Evolutionary conservation across 2,797 vertebrate genomes (phyloP).

Genomic region (Scleropages formosus): DNA sequence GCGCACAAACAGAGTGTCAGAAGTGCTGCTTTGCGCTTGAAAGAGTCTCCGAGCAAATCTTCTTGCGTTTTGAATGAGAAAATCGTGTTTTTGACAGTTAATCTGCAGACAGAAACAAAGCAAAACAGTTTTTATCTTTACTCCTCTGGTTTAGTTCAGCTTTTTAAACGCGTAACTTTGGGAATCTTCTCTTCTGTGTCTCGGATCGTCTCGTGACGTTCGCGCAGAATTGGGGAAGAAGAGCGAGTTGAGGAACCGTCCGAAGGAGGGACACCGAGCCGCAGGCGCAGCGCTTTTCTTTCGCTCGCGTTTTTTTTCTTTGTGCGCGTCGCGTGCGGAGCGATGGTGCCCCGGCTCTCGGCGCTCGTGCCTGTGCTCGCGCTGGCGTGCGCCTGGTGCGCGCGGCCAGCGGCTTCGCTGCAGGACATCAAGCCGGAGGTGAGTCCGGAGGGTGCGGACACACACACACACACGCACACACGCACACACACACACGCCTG

Average conservation of each 20-base stretch:
- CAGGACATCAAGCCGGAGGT: constrained; percentile 65
- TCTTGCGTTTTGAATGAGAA: neutral
- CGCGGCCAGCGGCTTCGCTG: constrained; percentile 47
- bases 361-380: constrained; percentile 49
- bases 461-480: neutral
- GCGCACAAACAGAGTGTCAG: neutral
- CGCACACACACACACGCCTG: neutral
- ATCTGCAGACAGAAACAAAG: no score
- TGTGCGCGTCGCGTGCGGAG: constrained; percentile 38
- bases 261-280: neutral
- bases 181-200: neutral
- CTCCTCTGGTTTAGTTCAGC: neutral
- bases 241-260: neutral
- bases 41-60: constrained; percentile 14
- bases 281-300: neutral
- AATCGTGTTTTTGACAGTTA: neutral
- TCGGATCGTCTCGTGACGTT: constrained; percentile 13
- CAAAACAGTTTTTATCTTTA: neutral
- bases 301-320: constrained; percentile 19
- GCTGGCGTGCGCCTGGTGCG: constrained; percentile 59
- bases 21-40: constrained; percentile 39
- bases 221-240: neutral
- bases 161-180: no score
- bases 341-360: constrained; percentile 57
- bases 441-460: constrained; percentile 34